Base-by-base conservation (phyloP, 2,797 vertebrate species). In the Nyctibius grandis region DNA sequence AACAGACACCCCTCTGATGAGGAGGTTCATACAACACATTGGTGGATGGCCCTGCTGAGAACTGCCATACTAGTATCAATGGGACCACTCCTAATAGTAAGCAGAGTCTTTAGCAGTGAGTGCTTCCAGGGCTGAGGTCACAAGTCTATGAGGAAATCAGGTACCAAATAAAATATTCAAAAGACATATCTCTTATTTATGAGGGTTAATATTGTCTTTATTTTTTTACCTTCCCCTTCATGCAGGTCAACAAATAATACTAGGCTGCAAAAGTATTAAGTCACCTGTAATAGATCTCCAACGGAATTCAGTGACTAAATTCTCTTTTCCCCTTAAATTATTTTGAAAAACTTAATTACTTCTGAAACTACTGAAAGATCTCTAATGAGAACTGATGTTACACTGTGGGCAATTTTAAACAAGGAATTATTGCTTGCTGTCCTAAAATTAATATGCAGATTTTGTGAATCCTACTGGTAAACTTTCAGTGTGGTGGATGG, bases 401-500 rank as follows among this genome's bases (percentile, higher is more conserved):
- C 94, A 94, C 92, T 92, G 78, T 83, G 88, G 94, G 94, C 93
- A 93, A 97, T 96, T 91, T 94, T 95, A 91, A 96, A 96, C 57
- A 88, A 85, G 95, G 79, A 95, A 92, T 84, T 92, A 94, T 91
- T 96, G 93, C 95, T 95, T 83, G 92, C 93, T 95, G 92, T 88
- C 93, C 95, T 95, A 91, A 95, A 97, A 96, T 96, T 93, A 96
- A 96, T 89, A 96, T 91, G 94, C 94, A 93, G 94, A 76, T 91
- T 96, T 85, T 68, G 84, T 78, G 75, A 96, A 89, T 95, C 94
- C 93, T 94, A 89, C 84, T 45, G 90, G 95, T 97, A 96, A 97
- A 96, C 93, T 68, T 92, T 28, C 72, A 4, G 4, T 25, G 57
- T 29, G 91, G 78, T 70, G 89, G 70, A 94, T 80, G 73, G 95